These are phyloP conservation scores for Plecotus auritus DNA, from an alignment of 2,113 vertebrate species.

Conservation along the genomic window DNA sequence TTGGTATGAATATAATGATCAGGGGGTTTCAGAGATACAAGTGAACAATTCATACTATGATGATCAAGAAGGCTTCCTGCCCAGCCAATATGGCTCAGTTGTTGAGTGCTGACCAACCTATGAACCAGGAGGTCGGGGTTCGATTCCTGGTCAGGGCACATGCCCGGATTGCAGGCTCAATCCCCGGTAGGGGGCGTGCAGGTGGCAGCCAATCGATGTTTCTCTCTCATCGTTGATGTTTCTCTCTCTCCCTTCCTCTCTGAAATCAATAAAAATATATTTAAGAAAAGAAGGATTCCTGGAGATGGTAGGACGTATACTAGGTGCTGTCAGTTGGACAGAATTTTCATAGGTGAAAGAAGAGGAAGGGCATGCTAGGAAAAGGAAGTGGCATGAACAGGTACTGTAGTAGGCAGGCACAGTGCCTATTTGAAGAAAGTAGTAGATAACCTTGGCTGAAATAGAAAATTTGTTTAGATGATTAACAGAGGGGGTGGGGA, in stretches of 20 bases:
- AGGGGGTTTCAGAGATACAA: not conserved
- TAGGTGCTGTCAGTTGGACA: not conserved
- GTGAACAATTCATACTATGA: not conserved
- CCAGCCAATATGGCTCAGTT: too few relatives aligned
- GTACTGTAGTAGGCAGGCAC: not conserved
- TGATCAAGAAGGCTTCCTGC: too few relatives aligned
- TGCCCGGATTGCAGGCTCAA: too few relatives aligned
- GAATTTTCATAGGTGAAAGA: conserved; percentile 17
- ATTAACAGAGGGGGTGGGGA: not conserved
- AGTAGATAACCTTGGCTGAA: not conserved
- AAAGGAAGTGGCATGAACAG: not conserved
- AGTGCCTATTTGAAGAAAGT: not conserved
- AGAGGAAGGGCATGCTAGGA: not conserved
- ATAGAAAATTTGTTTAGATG: not conserved
- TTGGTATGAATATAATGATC: conserved; percentile 17
- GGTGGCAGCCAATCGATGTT: too few relatives aligned
- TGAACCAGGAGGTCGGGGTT: too few relatives aligned
- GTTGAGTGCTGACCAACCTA: too few relatives aligned
- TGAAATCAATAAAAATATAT: too few relatives aligned
- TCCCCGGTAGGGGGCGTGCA: too few relatives aligned
- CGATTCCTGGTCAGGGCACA: too few relatives aligned
- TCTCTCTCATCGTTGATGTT: too few relatives aligned
- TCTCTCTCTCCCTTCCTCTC: too few relatives aligned
- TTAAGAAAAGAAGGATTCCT: not conserved
- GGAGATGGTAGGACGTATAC: not conserved